Percentiles rank a stretch among this genome's conserved stretches.
Evolutionary conservation across 2,113 vertebrate genomes (phyloP).

Genomic region (Cyphomyrus discorhynchus): DNA sequence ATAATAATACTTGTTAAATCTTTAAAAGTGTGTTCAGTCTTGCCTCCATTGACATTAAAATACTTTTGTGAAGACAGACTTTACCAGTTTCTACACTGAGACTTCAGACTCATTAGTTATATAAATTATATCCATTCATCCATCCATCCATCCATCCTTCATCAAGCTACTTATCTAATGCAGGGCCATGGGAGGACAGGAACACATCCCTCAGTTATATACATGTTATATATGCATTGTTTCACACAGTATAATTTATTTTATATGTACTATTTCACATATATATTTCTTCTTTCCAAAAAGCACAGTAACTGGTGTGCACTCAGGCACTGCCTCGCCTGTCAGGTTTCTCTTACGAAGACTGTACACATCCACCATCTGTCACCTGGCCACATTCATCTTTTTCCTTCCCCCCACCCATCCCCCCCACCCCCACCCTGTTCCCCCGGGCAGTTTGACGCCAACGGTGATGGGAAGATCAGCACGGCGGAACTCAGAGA

Average conservation of each 20-base stretch:
- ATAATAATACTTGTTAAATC: neutral
- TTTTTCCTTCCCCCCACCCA: constrained; percentile 11
- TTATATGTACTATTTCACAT: neutral
- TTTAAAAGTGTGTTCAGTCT: neutral
- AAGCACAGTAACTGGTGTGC: neutral
- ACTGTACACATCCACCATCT: neutral
- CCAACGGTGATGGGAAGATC: constrained; percentile 92
- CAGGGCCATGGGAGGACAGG: neutral
- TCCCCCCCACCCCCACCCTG: neutral
- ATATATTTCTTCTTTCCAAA: neutral
- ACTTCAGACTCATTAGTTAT: neutral
- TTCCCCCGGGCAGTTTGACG: constrained; percentile 73
- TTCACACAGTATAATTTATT: neutral
- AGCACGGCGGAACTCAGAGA: constrained; percentile 89
- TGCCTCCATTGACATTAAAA: neutral
- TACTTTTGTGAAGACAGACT: neutral
- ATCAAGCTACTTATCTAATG: neutral
- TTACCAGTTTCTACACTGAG: neutral
- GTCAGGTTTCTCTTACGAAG: neutral
- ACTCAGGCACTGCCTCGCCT: neutral
- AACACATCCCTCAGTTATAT: neutral
- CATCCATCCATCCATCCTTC: neutral
- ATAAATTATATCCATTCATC: neutral
- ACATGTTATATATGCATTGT: neutral
- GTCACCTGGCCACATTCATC: neutral